Evolutionary conservation across 1,140 invertebrate species (phyloP), one percentile per base, ranked within the genome.

Genomic region (Cotesia vestalis): DNA sequence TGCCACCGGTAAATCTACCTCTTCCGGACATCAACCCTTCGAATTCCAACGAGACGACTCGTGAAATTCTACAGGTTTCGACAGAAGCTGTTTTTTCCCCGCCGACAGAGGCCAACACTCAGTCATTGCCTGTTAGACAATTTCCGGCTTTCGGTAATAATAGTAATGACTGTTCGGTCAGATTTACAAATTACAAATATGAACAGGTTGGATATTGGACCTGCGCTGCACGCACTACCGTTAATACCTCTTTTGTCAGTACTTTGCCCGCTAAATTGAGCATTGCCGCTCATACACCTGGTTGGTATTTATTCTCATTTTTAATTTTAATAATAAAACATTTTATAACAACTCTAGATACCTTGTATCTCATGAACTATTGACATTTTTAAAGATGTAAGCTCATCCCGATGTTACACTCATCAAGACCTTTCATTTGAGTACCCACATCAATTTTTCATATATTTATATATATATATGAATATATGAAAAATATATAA

Each of bases 141-240:
- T 86, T 86, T 78, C 79, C 83, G 59, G 84, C 86, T 51, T 86
- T 86, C 73, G 85, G 85, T 36, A 86, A 86, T 74, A 81, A 83
- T 62, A 85, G 83, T 70, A 85, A 85, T 75, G 85, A 87, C 73
- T 87, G 86, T 76, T 85, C 84, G 57, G 84, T 87, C 34, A 77
- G 85, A 73, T 87, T 87, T 76, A 82, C 81, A 4, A 83, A 83
- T 68, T 81, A 79, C 35, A 81, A 84, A 72, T 77, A 85, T 71
- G 85, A 86, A 72, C 85, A 86, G 70, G 82, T 80, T 61, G 86
- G 86, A 73, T 85, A 84, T 68, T 87, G 86, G 86, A 86, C 81
- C 62, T 87, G 86, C 62, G 84, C 84, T 5, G 86, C 81, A 6
- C 78, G 85, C 72, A 74, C 66, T 66, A 78, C 79, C 38, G 71